phyloP scores from a whole-genome alignment of 2,888 invertebrate species.

The Cosmopolites sordidus region DNA sequence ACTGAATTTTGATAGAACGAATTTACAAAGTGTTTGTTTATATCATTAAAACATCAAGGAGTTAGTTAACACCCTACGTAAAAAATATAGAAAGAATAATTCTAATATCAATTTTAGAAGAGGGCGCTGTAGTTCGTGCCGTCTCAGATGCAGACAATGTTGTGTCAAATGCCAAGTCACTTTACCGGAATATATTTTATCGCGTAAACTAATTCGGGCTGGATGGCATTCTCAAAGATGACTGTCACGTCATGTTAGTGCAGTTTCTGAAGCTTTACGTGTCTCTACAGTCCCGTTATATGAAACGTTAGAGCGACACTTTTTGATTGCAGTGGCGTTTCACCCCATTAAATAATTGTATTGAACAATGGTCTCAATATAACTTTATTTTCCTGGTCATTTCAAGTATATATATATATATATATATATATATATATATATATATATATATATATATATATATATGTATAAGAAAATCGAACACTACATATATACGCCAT shows the following conservation, averaged over 20 bases:
- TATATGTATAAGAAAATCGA: no score
- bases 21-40: no score
- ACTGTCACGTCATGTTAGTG: slow-evolving; percentile 43
- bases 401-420: no score
- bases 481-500: no score
- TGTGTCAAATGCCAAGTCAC: slow-evolving; percentile 19
- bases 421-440: no score
- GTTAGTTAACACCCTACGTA: no score
- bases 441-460: no score
- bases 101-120: neutral
- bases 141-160: slow-evolving; percentile 9
- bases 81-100: neutral
- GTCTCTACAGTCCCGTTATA: slow-evolving; percentile 22
- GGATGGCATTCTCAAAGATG: slow-evolving; percentile 38
- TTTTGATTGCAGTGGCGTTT: slow-evolving; percentile 4
- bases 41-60: no score
- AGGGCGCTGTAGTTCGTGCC: neutral
- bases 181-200: slow-evolving; percentile 21
- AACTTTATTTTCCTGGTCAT: no score
- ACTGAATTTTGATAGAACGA: no score
- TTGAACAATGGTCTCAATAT: no score
- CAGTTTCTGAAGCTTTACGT: slow-evolving; percentile 23
- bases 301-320: slow-evolving; percentile 23
- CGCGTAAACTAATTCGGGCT: slow-evolving; percentile 21
- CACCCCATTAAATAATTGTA: no score